Conservation (phyloP, 2,113 vertebrate species). For the Glaucidium brasilianum region DNA sequence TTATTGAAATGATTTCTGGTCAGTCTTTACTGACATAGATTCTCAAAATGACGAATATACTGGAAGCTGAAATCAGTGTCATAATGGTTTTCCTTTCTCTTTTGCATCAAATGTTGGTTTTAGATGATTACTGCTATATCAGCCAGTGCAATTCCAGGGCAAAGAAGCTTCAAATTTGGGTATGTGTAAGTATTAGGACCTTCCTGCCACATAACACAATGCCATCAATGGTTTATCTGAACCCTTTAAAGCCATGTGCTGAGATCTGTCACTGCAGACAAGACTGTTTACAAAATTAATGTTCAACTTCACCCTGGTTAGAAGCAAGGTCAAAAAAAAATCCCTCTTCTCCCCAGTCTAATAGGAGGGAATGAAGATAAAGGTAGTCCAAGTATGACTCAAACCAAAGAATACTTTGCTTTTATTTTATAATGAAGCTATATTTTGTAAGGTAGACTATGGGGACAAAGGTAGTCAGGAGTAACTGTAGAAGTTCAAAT, state of each 20-base stretch:
- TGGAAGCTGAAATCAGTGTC: slow-evolving; percentile 11
- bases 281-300: neutral
- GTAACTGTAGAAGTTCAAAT: neutral
- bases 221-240: neutral
- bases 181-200: neutral
- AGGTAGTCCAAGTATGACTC: neutral
- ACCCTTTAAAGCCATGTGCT: neutral
- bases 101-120: neutral
- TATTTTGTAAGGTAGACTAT: neutral
- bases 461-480: neutral
- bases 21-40: neutral
- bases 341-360: neutral
- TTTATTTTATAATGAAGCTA: neutral
- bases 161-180: neutral
- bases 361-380: neutral
- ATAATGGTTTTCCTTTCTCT: neutral
- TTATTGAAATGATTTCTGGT: neutral
- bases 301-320: neutral
- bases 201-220: slow-evolving; percentile 14
- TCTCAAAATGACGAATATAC: slow-evolving; percentile 18
- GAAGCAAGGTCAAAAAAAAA: neutral
- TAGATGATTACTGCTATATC: neutral
- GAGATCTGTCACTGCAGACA: neutral
- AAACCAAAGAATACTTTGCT: neutral
- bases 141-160: neutral